Percentiles rank a stretch among this genome's conserved stretches.
Evolutionary conservation across 2,113 vertebrate species (phyloP).

Genomic region (Naja naja): DNA sequence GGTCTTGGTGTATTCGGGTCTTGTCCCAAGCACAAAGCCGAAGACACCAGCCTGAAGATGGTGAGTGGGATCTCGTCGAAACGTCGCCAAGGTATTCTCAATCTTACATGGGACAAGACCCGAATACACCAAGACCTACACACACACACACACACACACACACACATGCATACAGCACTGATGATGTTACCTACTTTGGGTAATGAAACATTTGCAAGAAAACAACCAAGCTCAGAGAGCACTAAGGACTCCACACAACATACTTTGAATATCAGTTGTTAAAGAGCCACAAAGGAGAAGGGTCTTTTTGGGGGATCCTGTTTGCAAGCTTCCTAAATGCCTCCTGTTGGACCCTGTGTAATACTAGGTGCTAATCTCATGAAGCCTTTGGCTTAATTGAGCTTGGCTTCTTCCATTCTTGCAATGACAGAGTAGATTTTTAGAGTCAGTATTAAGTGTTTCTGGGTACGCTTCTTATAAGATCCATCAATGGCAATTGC

Average conservation of each 20-base stretch:
- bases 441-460: neutral
- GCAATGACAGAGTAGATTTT: neutral
- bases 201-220: neutral
- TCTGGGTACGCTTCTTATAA: slow-evolving; percentile 1
- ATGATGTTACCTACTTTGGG: neutral
- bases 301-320: neutral
- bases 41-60: no score
- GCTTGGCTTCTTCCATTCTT: neutral
- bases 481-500: neutral
- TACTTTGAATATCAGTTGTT: neutral
- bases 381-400: neutral
- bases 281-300: neutral
- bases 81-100: no score
- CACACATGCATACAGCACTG: no score
- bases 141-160: no score
- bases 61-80: no score
- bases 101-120: no score
- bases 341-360: neutral
- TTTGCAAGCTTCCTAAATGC: neutral
- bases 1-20: no score
- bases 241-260: neutral
- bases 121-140: no score
- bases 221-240: neutral
- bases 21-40: no score
- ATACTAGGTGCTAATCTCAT: neutral